Percentiles rank a stretch among this genome's conserved stretches.
phyloP scores from a whole-genome alignment of 2,113 vertebrate genomes.

The Atherinomorus stipes region DNA sequence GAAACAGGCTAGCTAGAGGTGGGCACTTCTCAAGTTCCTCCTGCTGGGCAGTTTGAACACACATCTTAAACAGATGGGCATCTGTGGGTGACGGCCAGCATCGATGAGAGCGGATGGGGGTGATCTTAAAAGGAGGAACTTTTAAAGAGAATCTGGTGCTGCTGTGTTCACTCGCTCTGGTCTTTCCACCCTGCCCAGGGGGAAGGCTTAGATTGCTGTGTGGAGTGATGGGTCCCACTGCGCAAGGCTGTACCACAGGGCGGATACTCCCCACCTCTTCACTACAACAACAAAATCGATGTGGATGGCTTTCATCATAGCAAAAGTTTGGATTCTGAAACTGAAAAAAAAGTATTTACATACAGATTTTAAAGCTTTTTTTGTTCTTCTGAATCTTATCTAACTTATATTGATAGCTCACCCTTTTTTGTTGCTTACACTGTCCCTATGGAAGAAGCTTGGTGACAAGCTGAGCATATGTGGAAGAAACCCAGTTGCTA shows the following conservation, averaged over 20 bases:
- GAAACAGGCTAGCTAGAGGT: neutral
- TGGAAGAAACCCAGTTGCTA: constrained; percentile 47
- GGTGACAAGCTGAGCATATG: constrained; percentile 33
- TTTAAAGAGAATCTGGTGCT: constrained; percentile 44
- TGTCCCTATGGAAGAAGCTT: constrained; percentile 9
- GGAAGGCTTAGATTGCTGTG: constrained; percentile 53
- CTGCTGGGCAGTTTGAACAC: constrained; percentile 3
- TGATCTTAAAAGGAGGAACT: constrained; percentile 16
- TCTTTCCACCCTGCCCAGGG: constrained; percentile 52
- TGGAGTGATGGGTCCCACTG: constrained; percentile 65
- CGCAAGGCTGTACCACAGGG: constrained; percentile 27
- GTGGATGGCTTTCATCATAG: neutral
- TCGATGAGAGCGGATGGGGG: constrained; percentile 26
- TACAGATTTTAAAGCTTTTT: neutral
- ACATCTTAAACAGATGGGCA: constrained; percentile 45
- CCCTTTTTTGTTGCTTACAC: neutral
- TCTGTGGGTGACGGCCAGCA: constrained; percentile 17
- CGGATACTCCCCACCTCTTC: constrained; percentile 39
- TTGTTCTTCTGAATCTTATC: neutral
- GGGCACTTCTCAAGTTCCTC: constrained; percentile 25
- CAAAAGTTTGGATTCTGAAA: constrained; percentile 2
- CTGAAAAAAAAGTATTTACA: constrained; percentile 1
- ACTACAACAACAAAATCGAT: constrained; percentile 40
- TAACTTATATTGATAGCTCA: neutral
- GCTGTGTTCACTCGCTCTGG: constrained; percentile 47